Percentiles rank a stretch among this genome's conserved stretches.
These are phyloP conservation scores for Diplosoma virens DNA, from an alignment of 23 tunicate species.

Conservation along the genomic window DNA sequence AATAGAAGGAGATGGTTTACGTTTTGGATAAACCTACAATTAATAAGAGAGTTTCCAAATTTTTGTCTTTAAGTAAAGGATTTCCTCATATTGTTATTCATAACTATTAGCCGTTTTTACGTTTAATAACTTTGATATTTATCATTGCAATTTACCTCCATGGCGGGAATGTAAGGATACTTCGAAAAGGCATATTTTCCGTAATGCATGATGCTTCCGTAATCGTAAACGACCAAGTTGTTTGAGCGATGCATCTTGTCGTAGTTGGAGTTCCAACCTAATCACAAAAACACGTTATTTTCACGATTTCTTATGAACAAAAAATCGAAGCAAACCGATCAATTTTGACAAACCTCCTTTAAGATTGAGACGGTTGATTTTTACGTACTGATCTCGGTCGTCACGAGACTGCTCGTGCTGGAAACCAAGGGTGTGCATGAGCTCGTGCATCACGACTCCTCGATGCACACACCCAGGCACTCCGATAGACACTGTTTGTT, in stretches of 20 bases:
- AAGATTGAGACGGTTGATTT: slow-evolving; percentile 62
- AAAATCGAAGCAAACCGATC: too few relatives aligned
- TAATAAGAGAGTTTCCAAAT: too few relatives aligned
- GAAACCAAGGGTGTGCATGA: slow-evolving; percentile 97
- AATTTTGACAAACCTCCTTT: slow-evolving; percentile 42
- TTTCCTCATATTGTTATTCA: neutral
- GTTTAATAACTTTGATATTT: too few relatives aligned
- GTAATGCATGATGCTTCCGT: slow-evolving; percentile 96
- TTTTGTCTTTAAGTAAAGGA: too few relatives aligned
- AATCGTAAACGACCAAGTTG: slow-evolving; percentile 86
- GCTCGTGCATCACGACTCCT: slow-evolving; percentile 88
- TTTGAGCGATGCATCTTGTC: too few relatives aligned
- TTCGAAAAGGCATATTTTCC: slow-evolving; percentile 71
- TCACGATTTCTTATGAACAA: too few relatives aligned
- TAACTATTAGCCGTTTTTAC: too few relatives aligned
- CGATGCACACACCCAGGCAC: slow-evolving; percentile 76
- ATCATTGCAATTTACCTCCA: too few relatives aligned
- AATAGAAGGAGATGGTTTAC: slow-evolving; percentile 71
- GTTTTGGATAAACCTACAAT: slow-evolving; percentile 44
- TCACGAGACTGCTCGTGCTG: slow-evolving; percentile 97
- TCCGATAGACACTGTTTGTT: slow-evolving; percentile 81
- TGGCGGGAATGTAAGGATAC: too few relatives aligned
- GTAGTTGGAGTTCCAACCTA: too few relatives aligned
- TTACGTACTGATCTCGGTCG: slow-evolving; percentile 92
- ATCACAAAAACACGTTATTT: too few relatives aligned